Evolutionary conservation across 2,888 invertebrate genomes (phyloP).

Genomic region (Agelastica alni): DNA sequence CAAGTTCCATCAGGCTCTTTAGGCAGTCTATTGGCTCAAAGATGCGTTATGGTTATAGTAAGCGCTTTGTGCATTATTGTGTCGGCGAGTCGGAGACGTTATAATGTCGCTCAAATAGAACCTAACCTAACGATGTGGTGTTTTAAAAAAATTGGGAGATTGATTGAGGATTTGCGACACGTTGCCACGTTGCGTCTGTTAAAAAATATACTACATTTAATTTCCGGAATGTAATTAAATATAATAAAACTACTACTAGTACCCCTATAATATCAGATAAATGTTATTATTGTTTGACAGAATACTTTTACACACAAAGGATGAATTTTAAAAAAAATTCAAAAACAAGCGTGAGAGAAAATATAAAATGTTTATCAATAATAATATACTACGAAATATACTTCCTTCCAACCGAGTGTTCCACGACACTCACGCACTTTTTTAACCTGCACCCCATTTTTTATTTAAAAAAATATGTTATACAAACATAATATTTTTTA

Average conservation of each 20-base stretch:
- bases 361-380: no score
- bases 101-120: not conserved
- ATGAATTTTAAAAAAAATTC: no score
- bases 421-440: no score
- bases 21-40: conserved; percentile 41
- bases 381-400: no score
- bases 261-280: no score
- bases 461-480: no score
- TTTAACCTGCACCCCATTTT: no score
- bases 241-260: no score
- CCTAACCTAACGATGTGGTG: conserved; percentile 4
- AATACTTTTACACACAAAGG: not conserved
- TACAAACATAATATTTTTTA: no score
- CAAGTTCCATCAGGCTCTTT: conserved; percentile 38
- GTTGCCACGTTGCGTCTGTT: not conserved
- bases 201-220: not conserved
- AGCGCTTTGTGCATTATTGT: conserved; percentile 46
- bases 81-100: conserved; percentile 1
- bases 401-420: no score
- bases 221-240: not conserved
- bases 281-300: no score
- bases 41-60: conserved; percentile 42
- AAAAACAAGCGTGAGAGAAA: no score
- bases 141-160: conserved; percentile 1
- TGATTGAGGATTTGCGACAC: conserved; percentile 3